phyloP scores from a whole-genome alignment of 2,113 vertebrate genomes.

The Cyphotilapia sp. region DNA sequence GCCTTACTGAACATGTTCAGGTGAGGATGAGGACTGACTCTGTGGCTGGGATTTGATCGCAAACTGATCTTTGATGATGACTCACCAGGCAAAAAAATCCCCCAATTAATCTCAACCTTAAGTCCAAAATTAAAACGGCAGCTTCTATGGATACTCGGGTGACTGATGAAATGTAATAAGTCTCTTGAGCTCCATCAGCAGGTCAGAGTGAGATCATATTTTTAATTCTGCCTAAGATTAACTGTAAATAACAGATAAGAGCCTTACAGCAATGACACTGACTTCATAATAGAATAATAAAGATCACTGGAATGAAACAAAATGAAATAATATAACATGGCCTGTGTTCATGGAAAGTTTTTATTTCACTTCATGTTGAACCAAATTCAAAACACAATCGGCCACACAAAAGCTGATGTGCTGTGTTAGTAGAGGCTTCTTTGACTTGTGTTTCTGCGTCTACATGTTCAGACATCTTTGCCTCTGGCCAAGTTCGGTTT shows the following conservation, averaged over 20 bases:
- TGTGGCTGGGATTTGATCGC: background rate
- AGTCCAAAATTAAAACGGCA: background rate
- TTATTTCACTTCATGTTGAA: slow-evolving; percentile 18
- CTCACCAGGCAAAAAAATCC: background rate
- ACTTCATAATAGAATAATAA: background rate
- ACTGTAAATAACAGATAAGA: background rate
- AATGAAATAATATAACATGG: background rate
- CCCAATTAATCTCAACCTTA: background rate
- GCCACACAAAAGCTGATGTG: background rate
- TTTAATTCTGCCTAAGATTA: background rate
- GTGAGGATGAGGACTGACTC: background rate
- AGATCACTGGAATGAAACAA: background rate
- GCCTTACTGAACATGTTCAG: background rate
- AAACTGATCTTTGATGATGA: background rate
- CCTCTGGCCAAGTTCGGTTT: background rate
- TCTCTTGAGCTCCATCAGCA: background rate
- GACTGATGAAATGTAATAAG: background rate
- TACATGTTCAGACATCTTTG: background rate
- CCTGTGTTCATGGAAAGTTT: background rate
- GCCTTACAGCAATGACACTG: background rate
- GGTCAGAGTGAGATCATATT: background rate
- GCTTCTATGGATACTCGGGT: background rate
- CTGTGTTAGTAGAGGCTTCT: background rate
- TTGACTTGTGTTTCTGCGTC: background rate
- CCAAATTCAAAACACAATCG: background rate